Conservation (phyloP, 1,140 invertebrate species). For the Drosophila pseudoobscura region DNA sequence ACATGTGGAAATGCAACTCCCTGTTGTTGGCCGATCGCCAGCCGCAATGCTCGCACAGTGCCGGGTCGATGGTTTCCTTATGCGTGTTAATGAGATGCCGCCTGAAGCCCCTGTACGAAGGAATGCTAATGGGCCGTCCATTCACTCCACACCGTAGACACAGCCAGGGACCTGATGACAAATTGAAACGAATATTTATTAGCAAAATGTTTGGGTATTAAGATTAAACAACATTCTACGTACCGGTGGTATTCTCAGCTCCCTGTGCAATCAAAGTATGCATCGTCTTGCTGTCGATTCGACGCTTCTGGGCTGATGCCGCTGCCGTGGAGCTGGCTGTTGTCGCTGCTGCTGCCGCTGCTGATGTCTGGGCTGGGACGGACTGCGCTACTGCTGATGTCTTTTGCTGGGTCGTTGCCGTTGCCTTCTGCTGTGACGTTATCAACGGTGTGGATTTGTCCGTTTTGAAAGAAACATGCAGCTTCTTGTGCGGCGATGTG, state of each 20-base stretch:
- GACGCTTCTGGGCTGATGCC: slow-evolving; percentile 83
- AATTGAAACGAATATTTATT: slow-evolving; percentile 1
- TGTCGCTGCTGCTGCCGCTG: slow-evolving; percentile 54
- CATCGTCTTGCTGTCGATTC: slow-evolving; percentile 83
- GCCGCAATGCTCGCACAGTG: slow-evolving; percentile 93
- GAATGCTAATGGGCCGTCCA: slow-evolving; percentile 88
- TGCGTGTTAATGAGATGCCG: slow-evolving; percentile 92
- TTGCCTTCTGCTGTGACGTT: slow-evolving; percentile 57
- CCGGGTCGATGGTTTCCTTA: slow-evolving; percentile 90
- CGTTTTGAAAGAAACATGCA: slow-evolving; percentile 66
- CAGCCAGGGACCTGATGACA: slow-evolving; percentile 86
- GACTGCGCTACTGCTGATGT: slow-evolving; percentile 1
- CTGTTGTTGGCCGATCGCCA: slow-evolving; percentile 90
- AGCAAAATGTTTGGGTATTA: not conserved
- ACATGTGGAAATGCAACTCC: slow-evolving; percentile 91
- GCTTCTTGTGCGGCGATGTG: slow-evolving; percentile 65
- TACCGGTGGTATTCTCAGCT: slow-evolving; percentile 84
- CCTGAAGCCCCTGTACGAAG: slow-evolving; percentile 90
- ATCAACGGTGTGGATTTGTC: slow-evolving; percentile 60
- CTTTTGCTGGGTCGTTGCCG: slow-evolving; percentile 15
- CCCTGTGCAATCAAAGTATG: slow-evolving; percentile 84
- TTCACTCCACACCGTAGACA: slow-evolving; percentile 88
- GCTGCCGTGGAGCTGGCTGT: not conserved
- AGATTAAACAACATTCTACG: not conserved
- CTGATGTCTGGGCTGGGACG: slow-evolving; percentile 15